Percentiles rank a stretch among this genome's conserved stretches.
These are phyloP conservation scores for Sprattus sprattus DNA, from an alignment of 2,113 vertebrate species.

Conservation along the genomic window DNA sequence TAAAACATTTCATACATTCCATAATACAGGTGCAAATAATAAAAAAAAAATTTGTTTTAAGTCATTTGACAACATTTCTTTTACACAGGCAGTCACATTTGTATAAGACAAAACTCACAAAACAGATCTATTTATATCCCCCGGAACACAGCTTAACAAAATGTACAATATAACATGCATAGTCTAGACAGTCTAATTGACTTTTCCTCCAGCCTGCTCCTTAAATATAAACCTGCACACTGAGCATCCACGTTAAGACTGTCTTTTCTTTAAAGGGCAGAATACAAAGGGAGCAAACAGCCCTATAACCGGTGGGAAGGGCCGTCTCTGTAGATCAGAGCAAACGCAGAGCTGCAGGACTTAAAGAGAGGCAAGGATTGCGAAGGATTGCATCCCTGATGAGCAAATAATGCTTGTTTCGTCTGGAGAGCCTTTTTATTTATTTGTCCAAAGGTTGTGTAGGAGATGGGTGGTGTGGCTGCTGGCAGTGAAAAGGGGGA, in stretches of 20 bases:
- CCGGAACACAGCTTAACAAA: not conserved
- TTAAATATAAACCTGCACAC: not conserved
- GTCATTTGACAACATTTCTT: not conserved
- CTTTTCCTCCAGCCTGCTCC: not conserved
- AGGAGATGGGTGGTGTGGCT: not conserved
- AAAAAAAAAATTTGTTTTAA: no score
- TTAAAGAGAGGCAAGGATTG: conserved; percentile 16
- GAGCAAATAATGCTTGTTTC: conserved; percentile 53
- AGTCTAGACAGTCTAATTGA: not conserved
- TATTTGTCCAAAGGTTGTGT: conserved; percentile 50
- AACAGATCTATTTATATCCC: not conserved
- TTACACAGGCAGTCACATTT: not conserved
- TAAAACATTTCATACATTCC: not conserved
- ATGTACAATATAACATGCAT: not conserved
- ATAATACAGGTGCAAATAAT: no score
- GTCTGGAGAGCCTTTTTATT: conserved; percentile 56
- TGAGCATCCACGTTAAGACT: not conserved
- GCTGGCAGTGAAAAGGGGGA: not conserved
- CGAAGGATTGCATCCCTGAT: conserved; percentile 59
- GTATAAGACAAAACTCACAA: not conserved
- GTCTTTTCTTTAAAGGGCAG: not conserved
- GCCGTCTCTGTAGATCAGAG: not conserved
- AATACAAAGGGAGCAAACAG: not conserved
- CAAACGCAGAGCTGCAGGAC: conserved; percentile 11
- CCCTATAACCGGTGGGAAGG: not conserved